A percentile compares a stretch with the other conserved stretches of the same genome.
Evolutionary conservation across 2,113 vertebrate species (phyloP).

Genomic region (Mormyrus iriodes): DNA sequence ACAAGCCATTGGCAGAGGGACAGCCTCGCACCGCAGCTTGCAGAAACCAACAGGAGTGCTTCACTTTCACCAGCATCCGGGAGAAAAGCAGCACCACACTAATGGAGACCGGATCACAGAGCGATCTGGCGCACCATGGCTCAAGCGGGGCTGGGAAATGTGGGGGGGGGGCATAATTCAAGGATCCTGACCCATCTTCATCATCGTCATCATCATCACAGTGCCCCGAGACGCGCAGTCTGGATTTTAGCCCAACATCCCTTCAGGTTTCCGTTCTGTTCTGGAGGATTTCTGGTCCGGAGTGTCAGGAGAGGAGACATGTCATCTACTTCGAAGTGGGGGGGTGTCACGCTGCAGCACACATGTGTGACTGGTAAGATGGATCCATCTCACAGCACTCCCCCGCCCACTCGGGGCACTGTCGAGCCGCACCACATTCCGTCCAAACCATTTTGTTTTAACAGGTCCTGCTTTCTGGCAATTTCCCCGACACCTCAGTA

Average conservation of each 20-base stretch:
- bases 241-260: background rate
- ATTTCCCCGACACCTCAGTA: background rate
- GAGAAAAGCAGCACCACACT: background rate
- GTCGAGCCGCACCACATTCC: background rate
- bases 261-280: background rate
- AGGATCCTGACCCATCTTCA: background rate
- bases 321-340: background rate
- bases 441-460: background rate
- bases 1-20: background rate
- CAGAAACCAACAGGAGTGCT: background rate
- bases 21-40: background rate
- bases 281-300: background rate
- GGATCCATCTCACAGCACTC: background rate
- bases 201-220: background rate
- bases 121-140: background rate
- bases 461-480: background rate
- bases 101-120: background rate
- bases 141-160: background rate
- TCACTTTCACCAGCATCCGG: background rate
- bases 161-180: background rate
- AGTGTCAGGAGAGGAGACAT: background rate
- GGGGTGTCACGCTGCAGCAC: background rate
- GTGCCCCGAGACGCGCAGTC: background rate
- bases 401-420: background rate
- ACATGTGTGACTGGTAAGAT: background rate